Evolutionary conservation across 2,113 vertebrate species (phyloP).

Genomic region (Zapornia atra): DNA sequence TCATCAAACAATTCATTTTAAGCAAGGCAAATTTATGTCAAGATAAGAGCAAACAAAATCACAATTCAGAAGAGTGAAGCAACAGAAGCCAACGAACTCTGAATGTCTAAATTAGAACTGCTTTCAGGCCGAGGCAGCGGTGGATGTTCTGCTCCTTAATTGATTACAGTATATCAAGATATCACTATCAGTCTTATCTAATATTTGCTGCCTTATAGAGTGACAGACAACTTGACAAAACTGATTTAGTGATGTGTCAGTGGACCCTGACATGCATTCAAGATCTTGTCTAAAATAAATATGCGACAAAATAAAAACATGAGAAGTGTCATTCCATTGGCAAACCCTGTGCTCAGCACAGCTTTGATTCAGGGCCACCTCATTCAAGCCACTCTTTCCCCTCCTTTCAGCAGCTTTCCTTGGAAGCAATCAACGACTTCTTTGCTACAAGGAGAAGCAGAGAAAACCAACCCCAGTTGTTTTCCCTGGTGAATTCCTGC

Average conservation of each 20-base stretch:
- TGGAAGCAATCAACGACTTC: background rate
- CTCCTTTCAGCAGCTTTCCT: background rate
- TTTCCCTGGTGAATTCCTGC: background rate
- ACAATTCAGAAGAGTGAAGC: constrained; percentile 18
- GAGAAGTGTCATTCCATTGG: background rate
- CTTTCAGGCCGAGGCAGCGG: background rate
- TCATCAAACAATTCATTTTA: constrained; percentile 62
- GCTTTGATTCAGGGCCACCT: background rate
- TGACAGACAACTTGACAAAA: constrained; percentile 19
- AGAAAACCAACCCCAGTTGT: background rate
- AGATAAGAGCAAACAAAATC: constrained; percentile 51
- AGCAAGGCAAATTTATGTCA: constrained; percentile 24
- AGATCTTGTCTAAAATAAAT: background rate
- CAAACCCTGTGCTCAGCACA: background rate
- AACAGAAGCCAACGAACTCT: background rate
- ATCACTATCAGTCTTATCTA: background rate
- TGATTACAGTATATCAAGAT: constrained; percentile 15
- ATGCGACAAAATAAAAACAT: background rate
- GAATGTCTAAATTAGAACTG: constrained; percentile 12
- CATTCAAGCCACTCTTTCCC: background rate
- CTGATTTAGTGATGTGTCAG: background rate
- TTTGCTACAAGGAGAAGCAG: background rate
- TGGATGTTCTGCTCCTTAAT: constrained; percentile 22
- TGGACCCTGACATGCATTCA: background rate
- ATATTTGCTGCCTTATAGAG: background rate